Evolutionary conservation across 2,113 vertebrate species (phyloP), one percentile per base, ranked within the genome.

Genomic region (Hylia prasina): DNA sequence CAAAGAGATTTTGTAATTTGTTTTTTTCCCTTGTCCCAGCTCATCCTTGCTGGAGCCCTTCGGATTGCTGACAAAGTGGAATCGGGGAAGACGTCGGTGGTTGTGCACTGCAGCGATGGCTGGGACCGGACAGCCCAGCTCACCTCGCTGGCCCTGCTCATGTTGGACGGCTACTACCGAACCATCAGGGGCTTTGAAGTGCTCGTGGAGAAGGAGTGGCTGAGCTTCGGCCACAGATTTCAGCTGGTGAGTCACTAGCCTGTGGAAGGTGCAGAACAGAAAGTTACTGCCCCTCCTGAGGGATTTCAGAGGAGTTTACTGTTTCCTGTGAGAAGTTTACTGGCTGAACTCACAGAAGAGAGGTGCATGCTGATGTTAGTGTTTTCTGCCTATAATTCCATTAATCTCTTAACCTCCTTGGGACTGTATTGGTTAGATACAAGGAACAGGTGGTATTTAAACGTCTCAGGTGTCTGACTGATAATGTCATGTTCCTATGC

Each of bases 51-150:
- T 4, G 99, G 99, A 69, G 99, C 99, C 4, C 98, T 99, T 75
- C 97, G 99, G 73, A 99, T 99, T 3, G 99, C 99, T 10, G 99
- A 99, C 97, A 99, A 99, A 82, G 98, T 99, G 33, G 99, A 99
- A 89, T 99, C 99, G 0, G 99, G 99, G 90, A 99, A 99, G 98
- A 99, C 99, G 0, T 99, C 99, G 0, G 99, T 99, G 93, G 98
- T 99, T 37, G 99, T 99, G 3, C 99, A 99, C 87, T 99, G 99
- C 83, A 99, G 99, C 7, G 99, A 99, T 0, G 99, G 99, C 15
- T 99, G 99, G 99, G 99, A 99, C 93, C 98, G 99, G 31, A 99
- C 99, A 0, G 98, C 98, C 20, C 99, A 99, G 97, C 99, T 99
- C 77, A 99, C 99, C 24, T 99, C 99, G 5, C 97, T 99, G 39